phyloP scores from a whole-genome alignment of 92 coral and sea anemone genomes.

The Muricea muricata region DNA sequence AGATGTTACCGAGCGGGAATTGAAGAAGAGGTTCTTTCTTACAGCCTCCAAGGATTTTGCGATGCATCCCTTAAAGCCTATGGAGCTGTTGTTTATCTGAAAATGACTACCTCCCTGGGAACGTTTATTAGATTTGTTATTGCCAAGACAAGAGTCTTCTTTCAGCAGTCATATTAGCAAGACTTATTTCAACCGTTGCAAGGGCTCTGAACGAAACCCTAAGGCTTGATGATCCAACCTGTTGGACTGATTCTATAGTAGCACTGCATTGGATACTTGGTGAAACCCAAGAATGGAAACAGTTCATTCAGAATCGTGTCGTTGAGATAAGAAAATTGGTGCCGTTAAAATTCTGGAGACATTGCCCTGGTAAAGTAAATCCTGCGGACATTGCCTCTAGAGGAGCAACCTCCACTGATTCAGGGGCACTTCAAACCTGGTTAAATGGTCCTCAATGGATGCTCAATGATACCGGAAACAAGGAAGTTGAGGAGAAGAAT shows the following conservation, averaged over 20 bases:
- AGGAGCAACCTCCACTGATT: background rate
- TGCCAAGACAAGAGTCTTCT: slow-evolving; percentile 19
- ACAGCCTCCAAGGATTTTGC: background rate
- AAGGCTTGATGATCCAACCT: background rate
- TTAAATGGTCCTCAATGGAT: slow-evolving; percentile 3
- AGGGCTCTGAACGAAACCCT: background rate
- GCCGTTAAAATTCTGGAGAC: background rate
- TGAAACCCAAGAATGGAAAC: background rate
- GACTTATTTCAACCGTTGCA: slow-evolving; percentile 4
- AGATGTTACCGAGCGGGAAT: background rate
- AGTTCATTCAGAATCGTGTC: slow-evolving; percentile 25
- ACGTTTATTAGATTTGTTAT: background rate
- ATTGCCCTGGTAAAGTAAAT: background rate
- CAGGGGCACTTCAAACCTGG: background rate
- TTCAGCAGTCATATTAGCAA: slow-evolving; percentile 12
- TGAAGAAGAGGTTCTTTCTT: background rate
- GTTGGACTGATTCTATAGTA: slow-evolving; percentile 4
- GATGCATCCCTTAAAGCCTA: background rate
- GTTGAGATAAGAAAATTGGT: slow-evolving; percentile 1
- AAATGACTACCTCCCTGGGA: background rate
- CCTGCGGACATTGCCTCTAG: background rate
- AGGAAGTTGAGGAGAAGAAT: background rate
- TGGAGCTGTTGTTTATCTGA: slow-evolving; percentile 5
- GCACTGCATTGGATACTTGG: slow-evolving; percentile 29
- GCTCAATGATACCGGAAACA: background rate